Conservation (phyloP, 1,140 invertebrate species). For the Coptotermes formosanus region DNA sequence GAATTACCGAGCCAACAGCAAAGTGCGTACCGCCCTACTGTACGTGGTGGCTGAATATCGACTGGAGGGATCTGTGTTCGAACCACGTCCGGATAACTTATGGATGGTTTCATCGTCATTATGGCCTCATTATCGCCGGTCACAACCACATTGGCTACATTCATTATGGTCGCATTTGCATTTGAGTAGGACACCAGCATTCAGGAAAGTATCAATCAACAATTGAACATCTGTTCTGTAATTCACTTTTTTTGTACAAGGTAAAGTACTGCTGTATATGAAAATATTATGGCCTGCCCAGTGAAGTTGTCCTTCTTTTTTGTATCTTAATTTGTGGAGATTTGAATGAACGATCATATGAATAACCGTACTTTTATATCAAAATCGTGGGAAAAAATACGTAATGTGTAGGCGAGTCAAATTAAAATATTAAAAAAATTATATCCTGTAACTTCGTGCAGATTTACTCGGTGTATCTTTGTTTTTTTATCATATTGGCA, state of each 20-base stretch:
- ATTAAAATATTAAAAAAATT: too few species aligned
- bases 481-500: too few species aligned
- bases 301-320: too few species aligned
- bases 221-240: not conserved
- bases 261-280: too few species aligned
- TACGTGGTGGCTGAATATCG: not conserved
- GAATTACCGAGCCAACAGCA: not conserved
- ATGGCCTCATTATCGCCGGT: not conserved
- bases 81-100: constrained; percentile 13
- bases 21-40: not conserved
- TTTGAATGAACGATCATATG: too few species aligned
- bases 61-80: constrained; percentile 16
- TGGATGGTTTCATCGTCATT: constrained; percentile 15
- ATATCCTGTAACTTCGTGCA: too few species aligned
- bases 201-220: not conserved
- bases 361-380: too few species aligned
- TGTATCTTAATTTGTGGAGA: too few species aligned
- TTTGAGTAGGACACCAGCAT: not conserved
- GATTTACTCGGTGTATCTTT: too few species aligned
- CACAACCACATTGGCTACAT: not conserved
- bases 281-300: too few species aligned
- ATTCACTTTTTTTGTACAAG: not conserved
- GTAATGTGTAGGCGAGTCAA: too few species aligned
- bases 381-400: too few species aligned
- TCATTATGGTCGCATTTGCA: not conserved